Conservation (phyloP, 2,113 vertebrate genomes). For the Corvus cornix region DNA sequence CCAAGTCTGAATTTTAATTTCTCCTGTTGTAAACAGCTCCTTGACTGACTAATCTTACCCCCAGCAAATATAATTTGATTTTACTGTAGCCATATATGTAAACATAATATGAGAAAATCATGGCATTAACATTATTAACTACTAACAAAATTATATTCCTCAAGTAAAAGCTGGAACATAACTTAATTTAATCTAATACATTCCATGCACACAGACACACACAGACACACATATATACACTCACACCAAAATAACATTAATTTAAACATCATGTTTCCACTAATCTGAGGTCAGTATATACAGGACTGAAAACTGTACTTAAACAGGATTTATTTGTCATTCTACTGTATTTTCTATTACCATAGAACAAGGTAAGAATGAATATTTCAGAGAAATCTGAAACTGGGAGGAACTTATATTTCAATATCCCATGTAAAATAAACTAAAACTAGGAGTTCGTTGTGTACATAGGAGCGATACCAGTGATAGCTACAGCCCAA, state of each 20-base stretch:
- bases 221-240: slow-evolving; percentile 33
- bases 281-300: slow-evolving; percentile 30
- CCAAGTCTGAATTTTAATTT: slow-evolving; percentile 11
- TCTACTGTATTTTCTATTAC: neutral
- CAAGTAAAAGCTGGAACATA: slow-evolving; percentile 50
- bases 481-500: neutral
- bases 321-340: neutral
- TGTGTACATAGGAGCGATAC: neutral
- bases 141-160: slow-evolving; percentile 68
- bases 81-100: slow-evolving; percentile 42
- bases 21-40: slow-evolving; percentile 23
- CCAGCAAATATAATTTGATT: slow-evolving; percentile 65
- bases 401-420: neutral
- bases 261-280: slow-evolving; percentile 57
- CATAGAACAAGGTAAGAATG: neutral
- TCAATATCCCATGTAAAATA: neutral
- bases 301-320: neutral
- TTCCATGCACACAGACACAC: slow-evolving; percentile 56
- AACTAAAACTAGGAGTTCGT: neutral
- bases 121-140: slow-evolving; percentile 61
- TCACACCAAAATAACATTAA: slow-evolving; percentile 55
- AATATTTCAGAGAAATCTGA: neutral
- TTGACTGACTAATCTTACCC: slow-evolving; percentile 40
- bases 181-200: slow-evolving; percentile 64
- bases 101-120: slow-evolving; percentile 61